Conservation (phyloP, 2,797 vertebrate species). For the Chloroceryle inda region DNA sequence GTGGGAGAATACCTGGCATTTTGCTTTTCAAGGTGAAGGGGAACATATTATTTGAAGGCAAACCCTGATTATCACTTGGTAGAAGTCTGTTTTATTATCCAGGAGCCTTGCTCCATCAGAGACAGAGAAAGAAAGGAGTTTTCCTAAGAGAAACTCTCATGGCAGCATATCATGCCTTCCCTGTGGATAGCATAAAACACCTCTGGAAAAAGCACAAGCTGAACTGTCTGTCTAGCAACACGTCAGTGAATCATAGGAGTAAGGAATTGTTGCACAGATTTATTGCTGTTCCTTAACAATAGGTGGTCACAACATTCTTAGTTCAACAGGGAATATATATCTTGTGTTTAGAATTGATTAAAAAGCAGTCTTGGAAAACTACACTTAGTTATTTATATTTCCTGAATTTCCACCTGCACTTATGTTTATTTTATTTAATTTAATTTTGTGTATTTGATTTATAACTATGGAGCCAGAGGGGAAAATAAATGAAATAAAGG, state of each 20-base stretch:
- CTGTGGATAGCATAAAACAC: not conserved
- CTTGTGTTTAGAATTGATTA: constrained; percentile 64
- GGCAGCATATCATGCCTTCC: not conserved
- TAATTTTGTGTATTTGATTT: constrained; percentile 55
- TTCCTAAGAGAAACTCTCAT: not conserved
- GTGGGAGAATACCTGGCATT: not conserved
- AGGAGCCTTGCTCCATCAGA: not conserved
- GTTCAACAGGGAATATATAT: constrained; percentile 38
- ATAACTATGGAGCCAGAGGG: constrained; percentile 59
- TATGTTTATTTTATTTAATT: constrained; percentile 57
- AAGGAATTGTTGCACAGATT: constrained; percentile 29
- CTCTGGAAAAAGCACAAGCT: not conserved
- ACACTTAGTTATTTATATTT: constrained; percentile 73
- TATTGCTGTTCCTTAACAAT: constrained; percentile 45
- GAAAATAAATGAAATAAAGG: constrained; percentile 40
- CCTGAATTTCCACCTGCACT: constrained; percentile 63
- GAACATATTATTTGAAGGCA: not conserved
- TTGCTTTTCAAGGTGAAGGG: not conserved
- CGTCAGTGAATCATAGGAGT: not conserved
- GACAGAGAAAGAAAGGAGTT: not conserved
- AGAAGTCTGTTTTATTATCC: not conserved
- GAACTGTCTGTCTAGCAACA: constrained; percentile 13
- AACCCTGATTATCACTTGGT: not conserved
- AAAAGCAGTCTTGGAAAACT: constrained; percentile 67
- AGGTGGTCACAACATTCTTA: constrained; percentile 47